Percentiles rank a stretch among this genome's conserved stretches.
phyloP scores from a whole-genome alignment of 1,140 invertebrate genomes.

The Pseudomyrmex dendroicus region DNA sequence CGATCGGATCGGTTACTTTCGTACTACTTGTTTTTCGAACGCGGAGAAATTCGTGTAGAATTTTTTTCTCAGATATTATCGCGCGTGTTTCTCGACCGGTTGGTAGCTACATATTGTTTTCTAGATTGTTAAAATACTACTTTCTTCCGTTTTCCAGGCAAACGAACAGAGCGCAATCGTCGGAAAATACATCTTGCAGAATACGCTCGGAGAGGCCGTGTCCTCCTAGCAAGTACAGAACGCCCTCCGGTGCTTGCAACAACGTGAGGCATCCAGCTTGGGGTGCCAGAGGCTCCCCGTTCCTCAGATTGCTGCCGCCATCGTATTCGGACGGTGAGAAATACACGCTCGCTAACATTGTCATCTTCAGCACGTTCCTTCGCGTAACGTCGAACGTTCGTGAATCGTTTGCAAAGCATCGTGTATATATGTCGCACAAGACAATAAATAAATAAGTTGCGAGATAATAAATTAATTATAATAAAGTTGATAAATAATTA shows the following conservation, averaged over 20 bases:
- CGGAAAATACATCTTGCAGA: conserved; percentile 68
- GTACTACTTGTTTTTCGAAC: too few relatives aligned
- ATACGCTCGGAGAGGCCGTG: conserved; percentile 85
- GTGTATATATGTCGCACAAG: too few relatives aligned
- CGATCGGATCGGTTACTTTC: too few relatives aligned
- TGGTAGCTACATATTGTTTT: neutral
- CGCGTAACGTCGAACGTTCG: neutral
- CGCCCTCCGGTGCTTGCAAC: conserved; percentile 96
- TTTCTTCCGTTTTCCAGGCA: conserved; percentile 69
- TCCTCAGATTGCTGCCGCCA: conserved; percentile 91
- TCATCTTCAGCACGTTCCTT: neutral
- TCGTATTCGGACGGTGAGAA: conserved; percentile 93
- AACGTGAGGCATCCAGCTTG: conserved; percentile 95
- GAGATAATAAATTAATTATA: neutral
- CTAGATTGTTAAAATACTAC: neutral
- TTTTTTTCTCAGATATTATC: too few relatives aligned
- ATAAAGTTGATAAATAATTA: too few relatives aligned
- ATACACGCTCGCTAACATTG: neutral
- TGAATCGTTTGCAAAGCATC: neutral
- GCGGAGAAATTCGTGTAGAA: too few relatives aligned
- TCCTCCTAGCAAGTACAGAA: conserved; percentile 92
- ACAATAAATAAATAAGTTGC: neutral
- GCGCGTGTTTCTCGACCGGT: neutral
- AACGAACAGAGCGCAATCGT: conserved; percentile 67
- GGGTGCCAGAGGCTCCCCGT: conserved; percentile 94